Base-by-base conservation (phyloP, 2,113 vertebrate species). In the Takifugu flavidus region DNA sequence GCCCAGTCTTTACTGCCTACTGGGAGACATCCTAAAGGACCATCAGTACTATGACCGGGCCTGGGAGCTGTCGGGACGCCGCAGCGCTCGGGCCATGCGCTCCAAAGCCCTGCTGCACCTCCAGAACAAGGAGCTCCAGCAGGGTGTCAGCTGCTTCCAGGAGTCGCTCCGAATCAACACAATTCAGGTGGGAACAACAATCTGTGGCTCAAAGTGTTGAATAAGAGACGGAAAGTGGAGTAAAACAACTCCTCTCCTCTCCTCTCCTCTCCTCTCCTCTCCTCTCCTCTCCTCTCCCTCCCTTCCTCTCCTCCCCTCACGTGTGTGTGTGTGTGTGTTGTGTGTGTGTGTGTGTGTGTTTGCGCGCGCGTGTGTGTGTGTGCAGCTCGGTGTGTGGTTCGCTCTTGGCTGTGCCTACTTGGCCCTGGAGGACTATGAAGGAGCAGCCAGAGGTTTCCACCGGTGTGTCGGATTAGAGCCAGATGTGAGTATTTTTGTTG, bases 331-430 rank as follows among this genome's bases (percentile, higher is more conserved):
- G 14, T 67, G 31, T 57, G 7, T 31, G 25, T 34, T n/a, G n/a
- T n/a, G n/a, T n/a, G n/a, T n/a, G n/a, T n/a, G n/a, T n/a, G n/a
- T n/a, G n/a, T n/a, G n/a, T n/a, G n/a, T n/a, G n/a, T n/a, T n/a
- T n/a, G n/a, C n/a, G n/a, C n/a, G n/a, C n/a, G 47, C 54, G 44
- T 42, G 49, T 69, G 58, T 56, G 3, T 49, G 1, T 61, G 57
- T 2, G 1, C 43, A 98, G 96, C 89, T 98, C 0, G 95, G 95
- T 15, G 95, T 99, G 53, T 99, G 96, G 96, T 99, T 98, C 88
- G 98, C 97, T 44, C 89, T 99, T 10, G 97, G 97, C 54, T 99
- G 97, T 31, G 93, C 95, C 25, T 95, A 96, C 79, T 87, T 99
- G 59, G 88, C 95, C 34, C 77, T 98, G 80, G 92, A 98, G 88